phyloP scores from a whole-genome alignment of 2,888 invertebrate genomes.

The Phania funesta region DNA sequence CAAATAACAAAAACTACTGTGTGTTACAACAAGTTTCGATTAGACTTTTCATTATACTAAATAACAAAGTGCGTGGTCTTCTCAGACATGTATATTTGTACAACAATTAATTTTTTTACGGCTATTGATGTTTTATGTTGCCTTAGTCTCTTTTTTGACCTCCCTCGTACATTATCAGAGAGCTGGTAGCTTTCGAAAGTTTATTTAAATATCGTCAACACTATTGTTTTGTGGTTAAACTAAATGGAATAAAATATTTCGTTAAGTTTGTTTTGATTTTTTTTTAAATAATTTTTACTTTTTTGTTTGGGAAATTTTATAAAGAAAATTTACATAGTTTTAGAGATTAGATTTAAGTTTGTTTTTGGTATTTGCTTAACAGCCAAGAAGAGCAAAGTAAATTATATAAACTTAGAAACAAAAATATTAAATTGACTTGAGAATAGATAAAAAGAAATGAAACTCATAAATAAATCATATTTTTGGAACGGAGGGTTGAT shows the following conservation, averaged over 20 bases:
- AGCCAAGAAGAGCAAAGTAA: neutral
- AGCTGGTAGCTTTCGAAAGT: constrained; percentile 48
- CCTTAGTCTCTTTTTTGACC: neutral
- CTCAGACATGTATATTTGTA: no score
- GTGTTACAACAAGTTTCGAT: no score
- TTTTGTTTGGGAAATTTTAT: constrained; percentile 39
- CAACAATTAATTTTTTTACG: no score
- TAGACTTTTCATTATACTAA: no score
- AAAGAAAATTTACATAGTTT: constrained; percentile 67
- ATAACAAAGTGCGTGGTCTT: no score
- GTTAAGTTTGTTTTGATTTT: constrained; percentile 45
- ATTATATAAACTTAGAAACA: constrained; percentile 2
- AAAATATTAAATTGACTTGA: constrained; percentile 44
- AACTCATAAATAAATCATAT: constrained; percentile 63
- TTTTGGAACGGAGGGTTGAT: neutral
- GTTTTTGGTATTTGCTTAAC: constrained; percentile 8
- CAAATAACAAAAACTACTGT: no score
- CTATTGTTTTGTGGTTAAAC: constrained; percentile 67
- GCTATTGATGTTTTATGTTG: neutral
- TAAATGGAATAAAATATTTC: constrained; percentile 66
- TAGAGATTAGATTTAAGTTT: constrained; percentile 62
- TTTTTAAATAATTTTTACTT: neutral
- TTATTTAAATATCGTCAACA: constrained; percentile 67
- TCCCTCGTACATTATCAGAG: neutral
- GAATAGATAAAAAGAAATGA: constrained; percentile 10